phyloP scores from a whole-genome alignment of 2,797 vertebrate species.

The Sebastes goodei region DNA sequence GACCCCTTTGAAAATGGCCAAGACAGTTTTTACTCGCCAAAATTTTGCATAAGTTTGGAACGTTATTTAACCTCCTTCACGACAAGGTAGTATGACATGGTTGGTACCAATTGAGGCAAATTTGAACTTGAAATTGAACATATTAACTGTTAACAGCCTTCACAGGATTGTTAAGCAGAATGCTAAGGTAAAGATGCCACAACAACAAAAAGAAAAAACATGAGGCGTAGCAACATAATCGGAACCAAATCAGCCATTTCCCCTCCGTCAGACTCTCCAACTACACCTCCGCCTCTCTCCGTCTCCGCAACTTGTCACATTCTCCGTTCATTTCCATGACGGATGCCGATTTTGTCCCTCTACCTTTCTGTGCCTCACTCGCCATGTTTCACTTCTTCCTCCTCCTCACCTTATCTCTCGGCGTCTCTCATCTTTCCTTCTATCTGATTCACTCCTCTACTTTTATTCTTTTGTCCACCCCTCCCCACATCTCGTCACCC shows the following conservation, averaged over 20 bases:
- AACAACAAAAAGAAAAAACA: slow-evolving; percentile 64
- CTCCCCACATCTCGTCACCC: slow-evolving; percentile 48
- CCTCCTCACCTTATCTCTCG: neutral
- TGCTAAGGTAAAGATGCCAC: slow-evolving; percentile 80
- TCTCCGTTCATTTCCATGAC: slow-evolving; percentile 47
- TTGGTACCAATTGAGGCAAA: too few relatives aligned
- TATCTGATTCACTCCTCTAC: neutral
- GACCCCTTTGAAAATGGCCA: too few relatives aligned
- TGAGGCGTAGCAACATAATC: slow-evolving; percentile 81
- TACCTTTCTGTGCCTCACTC: neutral
- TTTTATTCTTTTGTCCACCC: slow-evolving; percentile 4
- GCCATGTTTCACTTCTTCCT: neutral
- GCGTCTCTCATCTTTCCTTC: neutral
- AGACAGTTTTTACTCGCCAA: too few relatives aligned
- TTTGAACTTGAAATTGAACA: too few relatives aligned
- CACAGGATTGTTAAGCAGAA: neutral
- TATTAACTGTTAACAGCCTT: too few relatives aligned
- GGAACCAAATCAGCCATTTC: slow-evolving; percentile 82
- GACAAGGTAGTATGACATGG: too few relatives aligned
- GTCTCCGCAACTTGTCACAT: slow-evolving; percentile 42
- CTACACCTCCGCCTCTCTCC: neutral
- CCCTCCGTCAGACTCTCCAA: slow-evolving; percentile 59
- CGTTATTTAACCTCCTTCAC: too few relatives aligned
- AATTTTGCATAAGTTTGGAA: too few relatives aligned
- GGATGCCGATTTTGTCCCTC: slow-evolving; percentile 47